These are phyloP conservation scores for Chascanopsetta lugubris DNA, from an alignment of 2,113 vertebrate genomes.

Conservation along the genomic window DNA sequence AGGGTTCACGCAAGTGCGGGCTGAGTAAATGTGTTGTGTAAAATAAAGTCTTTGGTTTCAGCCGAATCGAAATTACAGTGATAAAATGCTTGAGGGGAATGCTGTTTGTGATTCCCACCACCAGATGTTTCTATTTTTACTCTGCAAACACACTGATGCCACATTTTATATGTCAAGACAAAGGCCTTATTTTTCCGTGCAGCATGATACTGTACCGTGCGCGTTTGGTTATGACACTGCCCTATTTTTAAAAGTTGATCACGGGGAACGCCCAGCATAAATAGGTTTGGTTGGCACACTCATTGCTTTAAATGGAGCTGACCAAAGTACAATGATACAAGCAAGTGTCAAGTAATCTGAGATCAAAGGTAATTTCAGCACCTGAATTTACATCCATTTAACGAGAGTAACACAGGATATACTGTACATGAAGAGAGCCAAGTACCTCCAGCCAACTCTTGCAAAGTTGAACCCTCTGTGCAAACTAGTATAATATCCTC, in stretches of 20 bases:
- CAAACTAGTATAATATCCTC: no score
- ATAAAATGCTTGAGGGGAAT: conserved; percentile 6
- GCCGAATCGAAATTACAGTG: neutral
- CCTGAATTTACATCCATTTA: no score
- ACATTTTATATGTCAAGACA: neutral
- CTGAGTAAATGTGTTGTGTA: conserved; percentile 1
- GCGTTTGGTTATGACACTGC: neutral
- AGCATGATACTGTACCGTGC: neutral
- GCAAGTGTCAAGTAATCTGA: no score
- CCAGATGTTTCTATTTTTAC: conserved; percentile 10
- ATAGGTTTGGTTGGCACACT: no score
- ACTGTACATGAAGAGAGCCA: no score
- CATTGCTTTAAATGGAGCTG: no score
- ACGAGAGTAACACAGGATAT: no score
- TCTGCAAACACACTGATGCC: neutral
- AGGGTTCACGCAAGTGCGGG: conserved; percentile 6
- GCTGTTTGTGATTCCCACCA: conserved; percentile 7
- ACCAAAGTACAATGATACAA: no score
- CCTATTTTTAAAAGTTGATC: conserved; percentile 2
- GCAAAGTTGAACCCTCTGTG: no score
- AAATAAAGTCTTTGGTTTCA: conserved; percentile 6
- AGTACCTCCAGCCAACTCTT: no score
- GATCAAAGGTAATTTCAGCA: no score
- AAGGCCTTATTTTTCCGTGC: neutral
- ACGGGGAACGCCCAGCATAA: no score